These are phyloP conservation scores for Oreochromis niloticus DNA, from an alignment of 2,113 vertebrate species.

Conservation along the genomic window DNA sequence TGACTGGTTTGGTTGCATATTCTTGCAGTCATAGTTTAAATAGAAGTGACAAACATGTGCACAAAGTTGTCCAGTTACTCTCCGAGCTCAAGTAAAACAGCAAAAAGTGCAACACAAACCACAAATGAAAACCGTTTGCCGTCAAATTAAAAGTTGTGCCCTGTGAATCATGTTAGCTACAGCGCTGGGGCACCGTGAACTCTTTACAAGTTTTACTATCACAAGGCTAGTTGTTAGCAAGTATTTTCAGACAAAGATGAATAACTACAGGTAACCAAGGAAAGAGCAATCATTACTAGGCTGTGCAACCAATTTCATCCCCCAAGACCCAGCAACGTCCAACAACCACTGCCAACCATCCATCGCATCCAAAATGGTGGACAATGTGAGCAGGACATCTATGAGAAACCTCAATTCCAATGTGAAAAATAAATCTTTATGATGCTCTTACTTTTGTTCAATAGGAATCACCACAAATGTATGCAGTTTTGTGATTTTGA, in stretches of 20 bases:
- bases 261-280: background rate
- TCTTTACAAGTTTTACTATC: background rate
- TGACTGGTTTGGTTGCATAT: background rate
- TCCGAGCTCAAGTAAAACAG: background rate
- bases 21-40: background rate
- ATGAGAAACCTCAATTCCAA: background rate
- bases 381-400: background rate
- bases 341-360: background rate
- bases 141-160: background rate
- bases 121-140: background rate
- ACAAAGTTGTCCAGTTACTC: background rate
- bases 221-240: background rate
- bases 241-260: background rate
- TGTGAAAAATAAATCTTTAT: background rate
- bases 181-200: rapidly evolving
- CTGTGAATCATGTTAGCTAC: background rate
- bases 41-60: background rate
- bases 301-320: background rate
- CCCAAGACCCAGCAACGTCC: rapidly evolving
- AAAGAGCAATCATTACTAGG: background rate
- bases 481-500: background rate
- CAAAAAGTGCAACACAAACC: background rate
- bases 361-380: background rate
- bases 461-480: background rate
- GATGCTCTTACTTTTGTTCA: background rate